Base-by-base conservation (phyloP, 2,113 vertebrate genomes). In the Oostethus manadensis region DNA sequence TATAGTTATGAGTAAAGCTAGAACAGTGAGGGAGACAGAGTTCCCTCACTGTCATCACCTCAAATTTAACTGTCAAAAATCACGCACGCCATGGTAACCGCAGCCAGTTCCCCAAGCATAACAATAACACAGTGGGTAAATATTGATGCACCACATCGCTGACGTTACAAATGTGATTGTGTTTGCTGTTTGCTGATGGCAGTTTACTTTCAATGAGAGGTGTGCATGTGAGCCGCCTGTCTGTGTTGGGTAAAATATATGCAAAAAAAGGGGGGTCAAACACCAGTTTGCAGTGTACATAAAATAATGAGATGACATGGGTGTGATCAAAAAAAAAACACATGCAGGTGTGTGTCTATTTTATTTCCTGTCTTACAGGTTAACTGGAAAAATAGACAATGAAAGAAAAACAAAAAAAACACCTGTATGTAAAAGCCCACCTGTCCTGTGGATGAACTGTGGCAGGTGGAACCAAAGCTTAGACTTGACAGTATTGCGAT, bases 61-160 rank as follows among this genome's bases (percentile, higher is more conserved):
- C 49, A 66, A 71, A 78, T 57, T 71, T 62, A 86, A 86, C 83
- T 77, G 80, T 80, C 74, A 83, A 14, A 68, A 79, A 47, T 58
- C 66, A 54, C 77, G 72, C 67, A 74, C 74, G 71, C 65, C 63
- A 77, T 68, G 45, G 61, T 71, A 80, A 87, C 82, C 66, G 46
- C 21, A 78, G 74, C 56, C 68, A 81, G 76, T 84, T 86, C 79
- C 78, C 70, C 48, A 82, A 83, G 82, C 82, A 84, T 73, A 87
- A 87, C 80, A 88, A 86, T 83, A 88, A 84, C 81, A 84, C 49
- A 72, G 68, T 45, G 55, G 53, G 79, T 77, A 88, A 89, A 89
- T 89, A 89, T 89, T 88, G 86, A 84, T 83, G 82, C 73, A 55
- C 73, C 38, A 81, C 84, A 89, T 86, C 77, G 71, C 79, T 78